phyloP scores from a whole-genome alignment of 1,140 invertebrate genomes.

The Gryllus bimaculatus region DNA sequence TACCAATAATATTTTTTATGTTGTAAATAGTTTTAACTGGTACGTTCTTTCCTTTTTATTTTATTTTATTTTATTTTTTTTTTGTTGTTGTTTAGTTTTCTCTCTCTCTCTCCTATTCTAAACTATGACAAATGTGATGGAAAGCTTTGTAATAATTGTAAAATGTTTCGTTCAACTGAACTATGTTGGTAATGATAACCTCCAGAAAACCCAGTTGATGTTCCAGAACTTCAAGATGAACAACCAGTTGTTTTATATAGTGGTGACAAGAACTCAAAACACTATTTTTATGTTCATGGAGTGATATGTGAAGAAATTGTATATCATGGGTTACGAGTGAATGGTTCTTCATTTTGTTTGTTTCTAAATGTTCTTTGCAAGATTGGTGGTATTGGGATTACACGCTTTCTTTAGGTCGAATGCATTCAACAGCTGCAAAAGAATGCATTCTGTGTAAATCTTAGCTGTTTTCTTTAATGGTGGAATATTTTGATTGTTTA shows the following conservation, averaged over 20 bases:
- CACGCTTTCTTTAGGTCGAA: not conserved
- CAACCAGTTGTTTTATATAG: not conserved
- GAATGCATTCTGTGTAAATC: not conserved
- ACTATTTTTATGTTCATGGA: not conserved
- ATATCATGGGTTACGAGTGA: constrained; percentile 1
- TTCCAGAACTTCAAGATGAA: not conserved
- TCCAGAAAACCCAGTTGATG: not conserved
- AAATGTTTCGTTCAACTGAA: not conserved
- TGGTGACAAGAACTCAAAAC: not conserved
- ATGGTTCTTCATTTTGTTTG: not conserved
- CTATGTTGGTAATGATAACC: not conserved
- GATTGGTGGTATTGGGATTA: constrained; percentile 4
- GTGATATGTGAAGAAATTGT: not conserved
- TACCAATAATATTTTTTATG: not conserved
- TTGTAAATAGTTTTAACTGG: constrained; percentile 1
- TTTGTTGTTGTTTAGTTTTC: too few species aligned
- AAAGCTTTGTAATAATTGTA: not conserved
- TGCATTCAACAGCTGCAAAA: not conserved
- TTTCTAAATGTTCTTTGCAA: not conserved
- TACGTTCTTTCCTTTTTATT: not conserved
- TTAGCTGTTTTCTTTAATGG: not conserved
- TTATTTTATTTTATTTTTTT: too few species aligned
- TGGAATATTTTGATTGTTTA: constrained; percentile 6
- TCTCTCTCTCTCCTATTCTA: not conserved
- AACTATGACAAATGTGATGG: not conserved